Conservation (phyloP, 2,113 vertebrate species). For the Gymnocephalus cernua region DNA sequence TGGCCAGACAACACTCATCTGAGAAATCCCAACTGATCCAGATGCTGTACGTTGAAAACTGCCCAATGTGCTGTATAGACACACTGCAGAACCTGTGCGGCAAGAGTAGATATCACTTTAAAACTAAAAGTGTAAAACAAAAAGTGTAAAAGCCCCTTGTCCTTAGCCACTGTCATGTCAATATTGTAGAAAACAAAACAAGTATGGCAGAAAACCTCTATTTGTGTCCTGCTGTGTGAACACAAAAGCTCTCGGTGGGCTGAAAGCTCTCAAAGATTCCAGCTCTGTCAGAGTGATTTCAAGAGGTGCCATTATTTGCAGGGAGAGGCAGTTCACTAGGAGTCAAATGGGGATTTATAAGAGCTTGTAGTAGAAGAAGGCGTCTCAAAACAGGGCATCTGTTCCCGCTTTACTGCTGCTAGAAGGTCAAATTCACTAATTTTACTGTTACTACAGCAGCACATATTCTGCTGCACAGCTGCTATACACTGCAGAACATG, state of each 20-base stretch:
- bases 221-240: constrained; percentile 40
- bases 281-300: constrained; percentile 36
- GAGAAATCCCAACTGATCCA: constrained; percentile 32
- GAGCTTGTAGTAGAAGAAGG: constrained; percentile 30
- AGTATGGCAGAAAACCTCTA: constrained; percentile 15
- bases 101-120: constrained; percentile 3
- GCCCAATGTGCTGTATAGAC: neutral
- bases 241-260: constrained; percentile 27
- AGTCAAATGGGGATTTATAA: constrained; percentile 41
- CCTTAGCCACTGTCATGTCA: neutral
- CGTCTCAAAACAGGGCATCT: constrained; percentile 34
- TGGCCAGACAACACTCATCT: constrained; percentile 31
- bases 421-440: constrained; percentile 33
- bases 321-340: constrained; percentile 16
- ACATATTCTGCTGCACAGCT: constrained; percentile 38
- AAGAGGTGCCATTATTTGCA: constrained; percentile 28
- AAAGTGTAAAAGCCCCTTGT: constrained; percentile 1
- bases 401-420: constrained; percentile 27
- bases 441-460: constrained; percentile 17
- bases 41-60: constrained; percentile 12
- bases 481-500: constrained; percentile 21
- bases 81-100: neutral
- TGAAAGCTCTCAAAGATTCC: constrained; percentile 25
- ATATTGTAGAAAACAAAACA: constrained; percentile 3
- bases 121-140: constrained; percentile 1